phyloP scores from a whole-genome alignment of 2,888 invertebrate species.

The Drosophila vallismaia region DNA sequence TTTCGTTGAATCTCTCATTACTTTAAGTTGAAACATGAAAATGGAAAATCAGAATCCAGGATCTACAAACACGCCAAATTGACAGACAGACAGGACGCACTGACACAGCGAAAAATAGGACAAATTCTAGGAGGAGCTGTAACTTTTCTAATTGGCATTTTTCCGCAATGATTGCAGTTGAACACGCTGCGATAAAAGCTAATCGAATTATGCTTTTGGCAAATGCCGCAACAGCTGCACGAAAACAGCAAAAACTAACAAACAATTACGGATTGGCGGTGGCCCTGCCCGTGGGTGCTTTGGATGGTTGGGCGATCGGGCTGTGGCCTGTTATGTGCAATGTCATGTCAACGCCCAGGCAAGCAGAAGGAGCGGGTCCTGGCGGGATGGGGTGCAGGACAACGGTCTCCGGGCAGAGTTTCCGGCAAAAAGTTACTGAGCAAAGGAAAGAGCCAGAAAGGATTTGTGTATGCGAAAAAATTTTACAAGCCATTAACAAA shows the following conservation, averaged over 20 bases:
- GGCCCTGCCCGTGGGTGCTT: background rate
- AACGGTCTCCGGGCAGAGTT: slow-evolving; percentile 23
- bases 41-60: slow-evolving; percentile 36
- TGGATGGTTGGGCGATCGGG: slow-evolving; percentile 9
- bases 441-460: slow-evolving; percentile 43
- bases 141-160: slow-evolving; percentile 76
- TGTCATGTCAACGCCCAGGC: slow-evolving; percentile 66
- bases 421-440: slow-evolving; percentile 60
- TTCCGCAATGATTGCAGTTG: slow-evolving; percentile 71
- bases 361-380: slow-evolving; percentile 7
- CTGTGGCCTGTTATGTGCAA: slow-evolving; percentile 41
- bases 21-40: slow-evolving; percentile 43
- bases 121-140: slow-evolving; percentile 9
- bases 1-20: slow-evolving; percentile 68
- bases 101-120: slow-evolving; percentile 32
- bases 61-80: slow-evolving; percentile 11
- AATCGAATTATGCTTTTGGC: slow-evolving; percentile 76
- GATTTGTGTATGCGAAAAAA: slow-evolving; percentile 66
- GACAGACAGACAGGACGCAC: slow-evolving; percentile 38
- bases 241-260: slow-evolving; percentile 36
- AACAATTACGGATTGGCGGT: slow-evolving; percentile 44
- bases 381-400: background rate
- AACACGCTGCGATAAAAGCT: slow-evolving; percentile 75
- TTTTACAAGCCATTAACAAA: slow-evolving; percentile 80
- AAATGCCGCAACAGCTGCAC: slow-evolving; percentile 52